A percentile compares a stretch with the other conserved stretches of the same genome.
phyloP scores from a whole-genome alignment of 2,888 invertebrate genomes.

The Oithona nana region DNA sequence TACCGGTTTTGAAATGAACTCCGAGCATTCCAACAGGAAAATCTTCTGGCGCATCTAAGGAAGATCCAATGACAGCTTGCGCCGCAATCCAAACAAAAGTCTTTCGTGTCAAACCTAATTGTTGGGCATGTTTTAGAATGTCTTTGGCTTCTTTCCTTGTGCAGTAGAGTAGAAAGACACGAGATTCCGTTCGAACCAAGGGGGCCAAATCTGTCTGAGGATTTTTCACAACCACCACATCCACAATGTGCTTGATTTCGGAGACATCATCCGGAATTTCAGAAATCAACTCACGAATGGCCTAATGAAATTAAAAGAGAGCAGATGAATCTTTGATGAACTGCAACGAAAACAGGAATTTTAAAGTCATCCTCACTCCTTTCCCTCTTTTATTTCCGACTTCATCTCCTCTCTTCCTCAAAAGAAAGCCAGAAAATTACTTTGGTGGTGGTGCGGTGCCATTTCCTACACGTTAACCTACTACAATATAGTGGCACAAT shows the following conservation, averaged over 20 bases:
- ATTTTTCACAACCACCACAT: not conserved
- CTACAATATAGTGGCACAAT: no score
- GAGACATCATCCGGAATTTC: not conserved
- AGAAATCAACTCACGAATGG: not conserved
- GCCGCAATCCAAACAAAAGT: conserved; percentile 27
- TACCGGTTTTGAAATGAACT: conserved; percentile 76
- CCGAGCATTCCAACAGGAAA: conserved; percentile 83
- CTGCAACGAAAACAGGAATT: no score
- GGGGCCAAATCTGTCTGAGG: not conserved
- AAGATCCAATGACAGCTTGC: conserved; percentile 25
- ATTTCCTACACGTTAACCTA: no score
- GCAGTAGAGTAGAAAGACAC: conserved; percentile 26
- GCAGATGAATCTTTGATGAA: no score
- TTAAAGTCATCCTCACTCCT: no score
- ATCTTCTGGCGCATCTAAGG: conserved; percentile 40
- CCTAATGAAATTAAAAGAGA: not conserved
- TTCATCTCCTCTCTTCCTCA: no score
- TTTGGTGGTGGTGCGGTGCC: no score
- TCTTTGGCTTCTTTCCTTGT: conserved; percentile 19
- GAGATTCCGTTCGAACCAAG: conserved; percentile 19
- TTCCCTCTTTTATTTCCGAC: no score
- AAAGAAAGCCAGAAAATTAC: no score
- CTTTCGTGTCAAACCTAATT: conserved; percentile 23
- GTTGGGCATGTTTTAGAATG: conserved; percentile 23
- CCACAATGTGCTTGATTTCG: not conserved